Evolutionary conservation across 1,140 invertebrate genomes (phyloP).

Genomic region (Nasonia giraulti): DNA sequence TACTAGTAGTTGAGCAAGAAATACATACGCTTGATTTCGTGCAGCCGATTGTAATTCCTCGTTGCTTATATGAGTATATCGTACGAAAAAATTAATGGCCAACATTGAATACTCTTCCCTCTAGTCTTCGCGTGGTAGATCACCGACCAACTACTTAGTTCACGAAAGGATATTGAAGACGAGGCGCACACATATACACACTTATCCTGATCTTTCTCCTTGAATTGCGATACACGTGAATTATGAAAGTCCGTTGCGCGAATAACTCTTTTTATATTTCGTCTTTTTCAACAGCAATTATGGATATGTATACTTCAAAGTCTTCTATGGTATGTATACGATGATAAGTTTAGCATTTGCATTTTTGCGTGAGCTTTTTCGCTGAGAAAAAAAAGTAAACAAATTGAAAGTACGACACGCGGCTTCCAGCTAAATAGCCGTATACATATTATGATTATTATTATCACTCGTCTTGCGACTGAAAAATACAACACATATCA

Average conservation of each 20-base stretch:
- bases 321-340: neutral
- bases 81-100: neutral
- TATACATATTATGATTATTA: neutral
- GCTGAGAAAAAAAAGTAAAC: neutral
- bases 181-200: no score
- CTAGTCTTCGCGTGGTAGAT: no score
- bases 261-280: neutral
- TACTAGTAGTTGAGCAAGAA: conserved; percentile 24
- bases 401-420: neutral
- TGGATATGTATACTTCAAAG: neutral
- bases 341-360: neutral
- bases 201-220: neutral
- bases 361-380: conserved; percentile 26
- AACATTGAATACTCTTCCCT: neutral
- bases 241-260: neutral
- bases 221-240: neutral
- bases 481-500: conserved; percentile 73
- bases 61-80: conserved; percentile 19
- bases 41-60: conserved; percentile 33
- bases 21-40: conserved; percentile 38
- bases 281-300: neutral
- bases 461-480: conserved; percentile 60
- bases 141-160: no score
- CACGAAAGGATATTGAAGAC: neutral
- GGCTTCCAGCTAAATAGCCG: conserved; percentile 5